These are phyloP conservation scores for Chalcis sispes DNA, from an alignment of 2,888 invertebrate species.

Conservation along the genomic window DNA sequence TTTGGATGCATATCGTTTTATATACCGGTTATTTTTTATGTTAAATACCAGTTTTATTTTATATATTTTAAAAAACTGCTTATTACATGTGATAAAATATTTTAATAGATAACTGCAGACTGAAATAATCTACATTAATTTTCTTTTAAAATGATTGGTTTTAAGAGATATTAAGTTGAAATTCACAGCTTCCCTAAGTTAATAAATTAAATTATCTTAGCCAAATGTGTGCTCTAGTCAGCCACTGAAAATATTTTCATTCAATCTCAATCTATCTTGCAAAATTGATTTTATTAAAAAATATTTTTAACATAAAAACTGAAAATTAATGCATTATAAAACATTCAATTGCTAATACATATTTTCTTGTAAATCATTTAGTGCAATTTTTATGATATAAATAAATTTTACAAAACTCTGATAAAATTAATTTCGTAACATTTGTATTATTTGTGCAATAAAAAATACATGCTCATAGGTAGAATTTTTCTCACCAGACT, in stretches of 20 bases:
- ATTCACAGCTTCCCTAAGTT: not conserved
- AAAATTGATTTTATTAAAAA: too few species aligned
- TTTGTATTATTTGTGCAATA: too few species aligned
- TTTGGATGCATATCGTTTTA: conserved; percentile 20
- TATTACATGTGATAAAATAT: conserved; percentile 6
- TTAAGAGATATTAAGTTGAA: not conserved
- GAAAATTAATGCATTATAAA: too few species aligned
- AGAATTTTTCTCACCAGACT: too few species aligned
- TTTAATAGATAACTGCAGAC: conserved; percentile 7
- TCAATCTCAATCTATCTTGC: conserved; percentile 72
- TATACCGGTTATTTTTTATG: not conserved
- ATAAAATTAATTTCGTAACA: too few species aligned
- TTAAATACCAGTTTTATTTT: not conserved
- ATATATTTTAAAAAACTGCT: conserved; percentile 20
- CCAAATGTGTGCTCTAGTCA: conserved; percentile 73
- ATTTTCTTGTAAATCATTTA: too few species aligned
- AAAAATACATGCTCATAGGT: too few species aligned
- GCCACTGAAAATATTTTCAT: conserved; percentile 64
- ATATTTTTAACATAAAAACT: too few species aligned
- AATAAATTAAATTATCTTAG: conserved; percentile 52
- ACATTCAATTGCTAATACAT: too few species aligned
- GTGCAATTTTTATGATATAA: too few species aligned
- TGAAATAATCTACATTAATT: conserved; percentile 19
- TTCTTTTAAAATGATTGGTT: conserved; percentile 19
- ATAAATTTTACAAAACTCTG: too few species aligned